phyloP scores from a whole-genome alignment of 1,140 invertebrate genomes.

The Lycorma delicatula region DNA sequence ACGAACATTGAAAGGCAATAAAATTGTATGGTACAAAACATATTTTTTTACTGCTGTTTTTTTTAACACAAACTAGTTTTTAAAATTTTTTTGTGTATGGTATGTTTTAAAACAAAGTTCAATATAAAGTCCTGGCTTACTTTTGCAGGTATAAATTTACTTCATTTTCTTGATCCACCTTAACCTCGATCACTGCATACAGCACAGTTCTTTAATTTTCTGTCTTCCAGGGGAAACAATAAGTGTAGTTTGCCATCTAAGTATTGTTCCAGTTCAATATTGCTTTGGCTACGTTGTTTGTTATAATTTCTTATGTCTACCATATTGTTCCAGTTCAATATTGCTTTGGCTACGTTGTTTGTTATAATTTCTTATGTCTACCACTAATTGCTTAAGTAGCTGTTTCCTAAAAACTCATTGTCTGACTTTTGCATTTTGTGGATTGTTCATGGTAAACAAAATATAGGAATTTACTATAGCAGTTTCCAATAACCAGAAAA shows the following conservation, averaged over 20 bases:
- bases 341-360: background rate
- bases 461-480: slow-evolving; percentile 1
- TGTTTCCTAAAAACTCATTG: slow-evolving; percentile 9
- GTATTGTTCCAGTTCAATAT: background rate
- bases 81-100: slow-evolving; percentile 8
- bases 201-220: slow-evolving; percentile 5
- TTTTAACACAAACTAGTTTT: background rate
- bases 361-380: background rate
- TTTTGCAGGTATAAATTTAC: background rate
- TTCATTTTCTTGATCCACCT: background rate
- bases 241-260: slow-evolving; percentile 5
- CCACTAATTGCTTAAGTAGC: slow-evolving; percentile 4
- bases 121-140: slow-evolving; percentile 1
- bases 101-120: slow-evolving; percentile 7
- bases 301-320: background rate
- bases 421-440: background rate
- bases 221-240: background rate
- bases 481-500: slow-evolving; percentile 10
- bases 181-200: slow-evolving; percentile 4
- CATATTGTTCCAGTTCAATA: background rate
- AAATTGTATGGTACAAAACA: background rate
- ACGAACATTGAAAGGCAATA: background rate
- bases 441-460: background rate
- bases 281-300: background rate
- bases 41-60: background rate